Conservation (phyloP, 2,113 vertebrate species). For the Calidris pygmaea region DNA sequence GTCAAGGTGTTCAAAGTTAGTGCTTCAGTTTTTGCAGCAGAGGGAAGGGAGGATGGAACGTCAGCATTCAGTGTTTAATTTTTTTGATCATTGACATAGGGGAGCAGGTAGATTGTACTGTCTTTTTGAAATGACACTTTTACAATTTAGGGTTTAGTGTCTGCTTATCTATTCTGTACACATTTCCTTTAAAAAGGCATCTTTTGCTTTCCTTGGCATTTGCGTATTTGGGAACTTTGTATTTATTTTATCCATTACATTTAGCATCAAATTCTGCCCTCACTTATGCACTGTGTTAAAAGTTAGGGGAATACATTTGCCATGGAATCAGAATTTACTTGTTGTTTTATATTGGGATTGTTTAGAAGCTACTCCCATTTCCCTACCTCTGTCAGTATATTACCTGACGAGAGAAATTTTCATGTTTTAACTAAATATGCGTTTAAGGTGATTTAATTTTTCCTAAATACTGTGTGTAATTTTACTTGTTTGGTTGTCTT, state of each 20-base stretch:
- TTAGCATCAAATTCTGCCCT: not conserved
- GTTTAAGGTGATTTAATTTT: not conserved
- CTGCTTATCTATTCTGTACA: not conserved
- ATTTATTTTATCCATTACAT: not conserved
- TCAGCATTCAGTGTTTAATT: not conserved
- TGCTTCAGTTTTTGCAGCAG: not conserved
- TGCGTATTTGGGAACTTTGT: not conserved
- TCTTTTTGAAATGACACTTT: not conserved
- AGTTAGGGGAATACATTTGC: not conserved
- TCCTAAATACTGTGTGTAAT: not conserved
- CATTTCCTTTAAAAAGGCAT: not conserved
- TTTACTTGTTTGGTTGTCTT: not conserved
- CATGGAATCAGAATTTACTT: not conserved
- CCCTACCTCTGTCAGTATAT: not conserved
- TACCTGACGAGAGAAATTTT: not conserved
- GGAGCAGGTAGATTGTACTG: not conserved
- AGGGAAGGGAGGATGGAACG: not conserved
- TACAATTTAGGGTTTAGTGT: not conserved
- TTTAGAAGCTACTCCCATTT: not conserved
- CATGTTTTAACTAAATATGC: not conserved
- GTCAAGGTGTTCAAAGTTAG: not conserved
- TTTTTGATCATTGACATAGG: not conserved
- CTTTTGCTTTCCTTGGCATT: not conserved
- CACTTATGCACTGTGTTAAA: not conserved
- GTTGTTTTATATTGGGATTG: not conserved